Evolutionary conservation across 2,888 invertebrate genomes (phyloP).

Genomic region (Nephrotoma appendiculata): DNA sequence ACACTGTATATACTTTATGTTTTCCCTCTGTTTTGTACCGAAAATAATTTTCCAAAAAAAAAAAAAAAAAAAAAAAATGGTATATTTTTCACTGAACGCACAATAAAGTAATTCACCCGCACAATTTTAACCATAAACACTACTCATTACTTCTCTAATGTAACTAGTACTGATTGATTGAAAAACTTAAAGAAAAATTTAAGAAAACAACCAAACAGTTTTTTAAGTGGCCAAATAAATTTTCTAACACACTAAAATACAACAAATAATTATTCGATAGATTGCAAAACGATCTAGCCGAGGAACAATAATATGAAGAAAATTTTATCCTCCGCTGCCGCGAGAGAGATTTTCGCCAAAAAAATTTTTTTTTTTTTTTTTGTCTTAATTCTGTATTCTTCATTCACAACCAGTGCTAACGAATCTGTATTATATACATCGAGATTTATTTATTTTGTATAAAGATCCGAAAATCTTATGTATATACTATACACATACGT

Average conservation of each 20-base stretch:
- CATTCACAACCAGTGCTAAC: neutral
- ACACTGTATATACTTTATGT: neutral
- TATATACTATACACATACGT: neutral
- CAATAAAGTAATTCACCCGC: neutral
- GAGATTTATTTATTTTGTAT: neutral
- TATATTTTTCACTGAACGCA: neutral
- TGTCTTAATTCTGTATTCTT: neutral
- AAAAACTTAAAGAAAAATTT: neutral
- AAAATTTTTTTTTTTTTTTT: neutral
- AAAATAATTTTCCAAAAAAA: neutral
- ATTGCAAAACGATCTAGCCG: neutral
- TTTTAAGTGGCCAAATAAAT: neutral
- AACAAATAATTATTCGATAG: neutral
- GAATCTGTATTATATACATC: neutral
- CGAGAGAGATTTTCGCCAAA: neutral
- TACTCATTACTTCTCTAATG: neutral
- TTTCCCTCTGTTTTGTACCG: neutral
- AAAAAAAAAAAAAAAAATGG: neutral
- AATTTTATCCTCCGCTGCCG: neutral
- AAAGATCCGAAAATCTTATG: neutral
- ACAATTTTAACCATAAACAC: neutral
- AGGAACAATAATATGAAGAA: neutral
- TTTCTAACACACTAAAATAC: neutral
- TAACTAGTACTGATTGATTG: neutral
- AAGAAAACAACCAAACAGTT: neutral